These are phyloP conservation scores for Chalcis sispes DNA, from an alignment of 2,888 invertebrate species.

Conservation along the genomic window DNA sequence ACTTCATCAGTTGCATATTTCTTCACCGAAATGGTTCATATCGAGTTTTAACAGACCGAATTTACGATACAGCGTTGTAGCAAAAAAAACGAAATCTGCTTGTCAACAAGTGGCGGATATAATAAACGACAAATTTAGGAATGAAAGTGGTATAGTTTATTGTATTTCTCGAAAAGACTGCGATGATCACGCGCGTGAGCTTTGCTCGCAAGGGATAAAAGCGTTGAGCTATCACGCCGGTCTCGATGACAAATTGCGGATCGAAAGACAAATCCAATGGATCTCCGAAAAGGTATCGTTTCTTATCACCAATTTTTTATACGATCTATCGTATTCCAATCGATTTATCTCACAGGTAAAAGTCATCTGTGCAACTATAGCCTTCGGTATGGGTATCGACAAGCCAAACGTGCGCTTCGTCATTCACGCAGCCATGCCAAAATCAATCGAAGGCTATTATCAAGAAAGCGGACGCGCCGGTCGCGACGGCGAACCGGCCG, in stretches of 20 bases:
- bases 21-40: conserved; percentile 82
- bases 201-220: conserved; percentile 81
- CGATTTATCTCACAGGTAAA: conserved; percentile 66
- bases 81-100: conserved; percentile 86
- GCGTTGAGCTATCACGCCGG: conserved; percentile 95
- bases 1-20: conserved; percentile 87
- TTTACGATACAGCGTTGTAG: conserved; percentile 87
- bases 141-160: conserved; percentile 94
- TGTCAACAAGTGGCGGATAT: conserved; percentile 83
- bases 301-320: background rate
- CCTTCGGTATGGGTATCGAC: conserved; percentile 99
- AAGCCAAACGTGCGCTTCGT: conserved; percentile 98
- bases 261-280: conserved; percentile 89
- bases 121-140: conserved; percentile 84
- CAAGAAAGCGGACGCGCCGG: conserved; percentile 99
- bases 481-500: conserved; percentile 90
- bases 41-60: conserved; percentile 97
- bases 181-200: conserved; percentile 84
- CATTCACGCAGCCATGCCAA: conserved; percentile 94
- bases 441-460: conserved; percentile 97
- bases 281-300: conserved; percentile 83
- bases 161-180: conserved; percentile 95
- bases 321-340: background rate
- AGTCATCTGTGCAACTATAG: conserved; percentile 96
- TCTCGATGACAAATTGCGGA: conserved; percentile 83